phyloP scores from a whole-genome alignment of 2,797 vertebrate species.

The Poecile montanus region DNA sequence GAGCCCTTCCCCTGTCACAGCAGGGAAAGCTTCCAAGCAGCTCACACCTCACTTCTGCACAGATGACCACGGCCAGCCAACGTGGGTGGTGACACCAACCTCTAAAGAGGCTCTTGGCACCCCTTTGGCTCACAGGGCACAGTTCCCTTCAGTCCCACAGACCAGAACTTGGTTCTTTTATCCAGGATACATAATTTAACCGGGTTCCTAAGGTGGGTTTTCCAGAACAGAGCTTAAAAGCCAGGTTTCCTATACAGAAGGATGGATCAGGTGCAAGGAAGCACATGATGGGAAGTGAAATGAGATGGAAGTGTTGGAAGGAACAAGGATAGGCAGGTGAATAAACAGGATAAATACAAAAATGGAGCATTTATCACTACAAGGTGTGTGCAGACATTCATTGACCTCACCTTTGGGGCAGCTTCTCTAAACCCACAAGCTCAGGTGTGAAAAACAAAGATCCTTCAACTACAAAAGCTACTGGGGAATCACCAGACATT shows the following conservation, averaged over 20 bases:
- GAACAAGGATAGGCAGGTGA: not conserved
- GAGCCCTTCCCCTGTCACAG: fast-evolving
- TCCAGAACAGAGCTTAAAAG: not conserved
- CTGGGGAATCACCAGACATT: not conserved
- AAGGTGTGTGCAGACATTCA: not conserved
- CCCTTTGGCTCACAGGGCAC: not conserved
- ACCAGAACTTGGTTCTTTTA: not conserved
- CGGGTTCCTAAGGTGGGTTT: not conserved
- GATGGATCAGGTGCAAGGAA: not conserved
- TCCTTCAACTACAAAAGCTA: not conserved
- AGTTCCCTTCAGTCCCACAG: no score
- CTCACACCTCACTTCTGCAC: not conserved
- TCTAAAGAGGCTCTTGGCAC: not conserved
- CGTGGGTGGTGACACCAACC: fast-evolving
- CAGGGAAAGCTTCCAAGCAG: not conserved
- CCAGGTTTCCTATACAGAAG: constrained; percentile 17
- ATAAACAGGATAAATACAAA: not conserved
- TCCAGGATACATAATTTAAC: fast-evolving
- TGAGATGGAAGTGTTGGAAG: not conserved
- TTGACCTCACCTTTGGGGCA: not conserved
- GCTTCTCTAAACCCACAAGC: not conserved
- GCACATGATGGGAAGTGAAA: not conserved
- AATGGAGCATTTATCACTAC: not conserved
- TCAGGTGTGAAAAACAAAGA: not conserved
- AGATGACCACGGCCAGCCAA: fast-evolving